These are phyloP conservation scores for Onthophagus sagittarius DNA, from an alignment of 2,888 invertebrate genomes.

Conservation along the genomic window DNA sequence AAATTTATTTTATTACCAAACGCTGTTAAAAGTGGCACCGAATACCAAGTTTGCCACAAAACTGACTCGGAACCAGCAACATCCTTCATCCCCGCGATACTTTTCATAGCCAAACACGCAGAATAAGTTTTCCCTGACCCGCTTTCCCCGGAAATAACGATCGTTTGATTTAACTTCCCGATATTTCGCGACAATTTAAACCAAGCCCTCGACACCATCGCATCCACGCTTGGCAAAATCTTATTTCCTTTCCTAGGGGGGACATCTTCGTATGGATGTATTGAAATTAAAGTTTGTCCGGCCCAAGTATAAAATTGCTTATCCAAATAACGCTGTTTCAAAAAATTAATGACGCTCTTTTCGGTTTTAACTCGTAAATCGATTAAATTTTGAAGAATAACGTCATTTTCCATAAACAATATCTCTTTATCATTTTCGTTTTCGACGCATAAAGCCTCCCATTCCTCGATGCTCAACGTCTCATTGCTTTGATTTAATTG, in stretches of 20 bases:
- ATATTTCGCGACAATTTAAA: conserved; percentile 32
- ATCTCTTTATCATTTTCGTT: not conserved
- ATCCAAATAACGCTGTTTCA: conserved; percentile 38
- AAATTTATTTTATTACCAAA: conserved; percentile 36
- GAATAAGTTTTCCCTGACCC: conserved; percentile 50
- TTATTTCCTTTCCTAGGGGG: conserved; percentile 4
- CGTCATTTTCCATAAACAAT: not conserved
- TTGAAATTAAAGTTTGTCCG: conserved; percentile 44
- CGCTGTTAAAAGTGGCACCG: conserved; percentile 32
- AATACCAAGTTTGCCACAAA: conserved; percentile 32
- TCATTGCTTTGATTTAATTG: not conserved
- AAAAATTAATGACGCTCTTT: conserved; percentile 37
- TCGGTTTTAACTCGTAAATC: not conserved
- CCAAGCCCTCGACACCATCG: conserved; percentile 30
- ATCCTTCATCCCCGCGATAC: conserved; percentile 35
- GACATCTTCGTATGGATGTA: conserved; percentile 40
- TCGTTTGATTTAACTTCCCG: conserved; percentile 43
- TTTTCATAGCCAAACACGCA: conserved; percentile 44
- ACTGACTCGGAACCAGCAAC: conserved; percentile 21
- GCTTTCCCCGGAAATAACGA: conserved; percentile 48
- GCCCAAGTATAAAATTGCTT: conserved; percentile 48
- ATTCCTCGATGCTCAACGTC: not conserved
- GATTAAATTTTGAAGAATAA: not conserved
- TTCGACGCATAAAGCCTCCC: not conserved
- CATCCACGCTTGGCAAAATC: conserved; percentile 24